Base-by-base conservation (phyloP, 2,113 vertebrate genomes). In the Cynoglossus semilaevis region DNA sequence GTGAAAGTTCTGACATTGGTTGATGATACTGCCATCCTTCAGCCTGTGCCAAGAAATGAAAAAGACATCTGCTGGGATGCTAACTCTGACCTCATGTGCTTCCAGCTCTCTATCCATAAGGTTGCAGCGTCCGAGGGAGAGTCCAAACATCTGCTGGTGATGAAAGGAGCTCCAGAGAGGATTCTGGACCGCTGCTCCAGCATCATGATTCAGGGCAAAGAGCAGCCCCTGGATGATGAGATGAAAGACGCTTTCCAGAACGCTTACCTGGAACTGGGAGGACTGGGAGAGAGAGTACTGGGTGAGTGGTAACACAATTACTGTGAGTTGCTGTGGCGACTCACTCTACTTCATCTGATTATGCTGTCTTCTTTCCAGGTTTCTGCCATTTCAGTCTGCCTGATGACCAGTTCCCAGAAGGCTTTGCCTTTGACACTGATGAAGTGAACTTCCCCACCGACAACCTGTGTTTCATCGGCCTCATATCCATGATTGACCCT, bases 401-500 rank as follows among this genome's bases (percentile, higher is more conserved):
- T 0, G 88, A 93, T 0, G 93, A 93, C 1, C 91, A 94, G 72
- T 97, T 94, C 67, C 84, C 92, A 3, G 91, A 92, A 0, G 93
- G 85, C 52, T 95, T 95, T 77, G 84, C 87, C 37, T 98, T 98
- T 0, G 93, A 97, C 52, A 89, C 85, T 0, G 95, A 98, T 0
- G 94, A 96, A 5, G 80, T 94, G 50, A 97, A 97, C 89, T 97
- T 97, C 59, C 92, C 94, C 62, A 92, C 92, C 0, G 87, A 86
- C 54, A 91, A 94, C 58, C 88, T 98, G n/a, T 96, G 94, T 82
- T 98, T 98, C 3, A 86, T 98, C 41, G 95, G 95, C 42, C 94
- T 98, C 54, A 96, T 98, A 91, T 95, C 95, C 58, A 95, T 97
- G 94, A 96, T 96, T 0, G 94, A 96, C 72, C 94, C 93, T 11